Evolutionary conservation across 1,140 invertebrate genomes (phyloP).

Genomic region (Drosophila oshimai): DNA sequence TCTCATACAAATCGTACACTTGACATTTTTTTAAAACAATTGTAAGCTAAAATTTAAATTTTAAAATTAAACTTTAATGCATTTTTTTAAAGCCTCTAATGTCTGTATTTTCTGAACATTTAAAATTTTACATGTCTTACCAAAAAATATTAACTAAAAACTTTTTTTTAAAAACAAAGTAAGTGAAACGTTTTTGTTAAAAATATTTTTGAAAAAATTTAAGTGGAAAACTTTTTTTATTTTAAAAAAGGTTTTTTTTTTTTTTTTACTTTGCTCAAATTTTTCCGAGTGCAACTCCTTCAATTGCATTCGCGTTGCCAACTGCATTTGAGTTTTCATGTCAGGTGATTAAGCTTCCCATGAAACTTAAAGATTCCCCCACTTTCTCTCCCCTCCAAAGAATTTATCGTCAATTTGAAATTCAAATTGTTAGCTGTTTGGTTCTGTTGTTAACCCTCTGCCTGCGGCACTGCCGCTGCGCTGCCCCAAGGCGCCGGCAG

Average conservation of each 20-base stretch:
- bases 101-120: no score
- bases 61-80: not conserved
- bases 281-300: not conserved
- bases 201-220: not conserved
- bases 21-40: no score
- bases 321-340: constrained; percentile 24
- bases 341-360: not conserved
- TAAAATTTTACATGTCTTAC: not conserved
- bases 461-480: not conserved
- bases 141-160: not conserved
- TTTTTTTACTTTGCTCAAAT: no score
- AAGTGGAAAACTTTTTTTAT: no score
- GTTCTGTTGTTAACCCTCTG: not conserved
- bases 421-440: constrained; percentile 12
- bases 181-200: no score
- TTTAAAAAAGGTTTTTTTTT: no score
- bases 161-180: no score
- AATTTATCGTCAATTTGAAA: constrained; percentile 9
- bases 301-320: constrained; percentile 1
- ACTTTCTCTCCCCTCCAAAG: not conserved
- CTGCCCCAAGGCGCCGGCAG: constrained; percentile 1
- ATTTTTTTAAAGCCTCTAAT: no score
- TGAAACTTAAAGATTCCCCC: constrained; percentile 9
- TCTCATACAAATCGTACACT: no score
- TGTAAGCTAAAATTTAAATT: not conserved